Percentiles rank a stretch among this genome's conserved stretches.
Evolutionary conservation across 1,140 invertebrate species (phyloP).

Genomic region (Bilobella aurantiaca): DNA sequence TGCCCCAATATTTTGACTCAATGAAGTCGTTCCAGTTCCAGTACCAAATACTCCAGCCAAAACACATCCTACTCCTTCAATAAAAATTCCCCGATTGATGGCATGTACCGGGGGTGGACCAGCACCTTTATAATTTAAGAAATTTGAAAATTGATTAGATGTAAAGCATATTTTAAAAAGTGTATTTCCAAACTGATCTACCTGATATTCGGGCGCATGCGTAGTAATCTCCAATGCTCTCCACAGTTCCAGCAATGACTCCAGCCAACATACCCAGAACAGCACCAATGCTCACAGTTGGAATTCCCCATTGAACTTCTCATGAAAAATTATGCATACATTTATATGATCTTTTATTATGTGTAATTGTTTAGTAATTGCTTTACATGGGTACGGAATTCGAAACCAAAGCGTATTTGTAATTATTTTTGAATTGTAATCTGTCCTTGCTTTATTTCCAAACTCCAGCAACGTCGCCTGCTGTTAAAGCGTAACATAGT

Average conservation of each 20-base stretch:
- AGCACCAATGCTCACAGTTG: conserved; percentile 60
- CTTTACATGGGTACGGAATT: conserved; percentile 46
- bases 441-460: conserved; percentile 63
- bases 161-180: too few relatives aligned
- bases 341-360: background rate
- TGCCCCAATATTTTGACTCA: conserved; percentile 45
- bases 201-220: conserved; percentile 70
- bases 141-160: too few relatives aligned
- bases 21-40: conserved; percentile 36
- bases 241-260: conserved; percentile 69
- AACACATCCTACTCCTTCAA: conserved; percentile 45
- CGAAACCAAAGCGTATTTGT: conserved; percentile 67
- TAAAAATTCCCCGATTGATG: conserved; percentile 44
- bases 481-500: conserved; percentile 61
- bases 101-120: conserved; percentile 41
- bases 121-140: too few relatives aligned
- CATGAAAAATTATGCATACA: background rate
- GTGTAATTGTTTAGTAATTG: background rate
- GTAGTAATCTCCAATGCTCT: conserved; percentile 79
- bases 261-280: conserved; percentile 74
- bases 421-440: conserved; percentile 55
- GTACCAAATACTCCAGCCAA: conserved; percentile 41
- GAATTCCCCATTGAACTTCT: conserved; percentile 69
- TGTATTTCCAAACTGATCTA: conserved; percentile 37
- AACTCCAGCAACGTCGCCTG: conserved; percentile 51